A percentile compares a stretch with the other conserved stretches of the same genome.
phyloP scores from a whole-genome alignment of 2,888 invertebrate species.

The Mimachlamys varia region DNA sequence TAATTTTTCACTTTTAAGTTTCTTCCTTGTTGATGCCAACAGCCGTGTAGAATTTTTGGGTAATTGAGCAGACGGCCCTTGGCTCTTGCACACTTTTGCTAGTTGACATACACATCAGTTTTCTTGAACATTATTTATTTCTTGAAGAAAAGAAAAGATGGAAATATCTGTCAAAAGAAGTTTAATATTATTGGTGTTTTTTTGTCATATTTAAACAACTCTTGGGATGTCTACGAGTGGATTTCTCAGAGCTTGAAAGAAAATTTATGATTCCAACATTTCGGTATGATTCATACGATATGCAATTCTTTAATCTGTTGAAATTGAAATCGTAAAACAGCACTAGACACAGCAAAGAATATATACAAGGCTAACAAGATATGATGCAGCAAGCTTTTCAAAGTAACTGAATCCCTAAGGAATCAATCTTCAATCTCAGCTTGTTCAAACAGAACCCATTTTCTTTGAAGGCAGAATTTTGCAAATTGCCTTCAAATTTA shows the following conservation, averaged over 20 bases:
- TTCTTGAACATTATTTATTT: conserved; percentile 24
- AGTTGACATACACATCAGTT: background rate
- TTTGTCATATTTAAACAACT: background rate
- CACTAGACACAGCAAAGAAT: no score
- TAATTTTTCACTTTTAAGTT: background rate
- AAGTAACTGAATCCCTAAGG: background rate
- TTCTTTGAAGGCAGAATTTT: background rate
- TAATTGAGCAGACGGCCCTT: background rate
- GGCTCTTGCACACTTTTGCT: background rate
- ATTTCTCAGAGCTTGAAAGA: background rate
- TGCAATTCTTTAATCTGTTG: background rate
- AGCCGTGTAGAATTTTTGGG: background rate
- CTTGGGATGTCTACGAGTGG: background rate
- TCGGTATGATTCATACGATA: background rate
- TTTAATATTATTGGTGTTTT: conserved; percentile 12
- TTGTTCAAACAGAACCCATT: background rate
- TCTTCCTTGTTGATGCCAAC: background rate
- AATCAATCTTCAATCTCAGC: background rate
- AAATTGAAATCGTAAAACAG: background rate
- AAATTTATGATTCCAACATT: conserved; percentile 5
- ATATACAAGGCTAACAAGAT: background rate
- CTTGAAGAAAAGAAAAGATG: background rate
- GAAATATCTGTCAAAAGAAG: background rate
- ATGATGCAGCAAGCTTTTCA: background rate
- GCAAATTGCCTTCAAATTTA: background rate